Conservation (phyloP, 2,888 invertebrate species). For the Phalangium opilio region DNA sequence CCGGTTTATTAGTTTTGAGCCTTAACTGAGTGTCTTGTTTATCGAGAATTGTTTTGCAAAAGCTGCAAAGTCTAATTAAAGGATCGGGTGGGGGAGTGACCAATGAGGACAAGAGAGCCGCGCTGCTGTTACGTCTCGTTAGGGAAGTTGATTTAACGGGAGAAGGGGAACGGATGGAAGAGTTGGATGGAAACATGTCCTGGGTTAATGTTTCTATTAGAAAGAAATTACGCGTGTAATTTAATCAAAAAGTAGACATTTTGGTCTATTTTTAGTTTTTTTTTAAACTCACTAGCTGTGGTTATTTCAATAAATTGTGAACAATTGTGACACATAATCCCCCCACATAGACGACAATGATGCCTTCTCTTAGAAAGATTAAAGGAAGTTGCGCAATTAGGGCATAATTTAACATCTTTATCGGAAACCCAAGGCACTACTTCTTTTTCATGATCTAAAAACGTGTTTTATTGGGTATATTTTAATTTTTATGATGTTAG, state of each 20-base stretch:
- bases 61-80: slow-evolving; percentile 34
- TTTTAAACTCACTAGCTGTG: slow-evolving; percentile 40
- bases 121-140: slow-evolving; percentile 18
- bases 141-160: too few relatives aligned
- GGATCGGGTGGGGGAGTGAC: slow-evolving; percentile 29
- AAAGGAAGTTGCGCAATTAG: slow-evolving; percentile 77
- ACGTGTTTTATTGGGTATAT: too few relatives aligned
- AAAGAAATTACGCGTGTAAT: too few relatives aligned
- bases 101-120: slow-evolving; percentile 25
- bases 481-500: too few relatives aligned
- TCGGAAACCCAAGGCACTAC: slow-evolving; percentile 89
- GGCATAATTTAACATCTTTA: slow-evolving; percentile 70
- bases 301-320: slow-evolving; percentile 65
- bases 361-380: slow-evolving; percentile 76
- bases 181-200: too few relatives aligned
- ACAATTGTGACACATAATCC: slow-evolving; percentile 81
- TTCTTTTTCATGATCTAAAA: slow-evolving; percentile 47
- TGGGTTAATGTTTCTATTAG: too few relatives aligned
- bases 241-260: too few relatives aligned
- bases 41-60: slow-evolving; percentile 48
- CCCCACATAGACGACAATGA: slow-evolving; percentile 63
- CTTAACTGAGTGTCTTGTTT: slow-evolving; percentile 62
- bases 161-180: too few relatives aligned
- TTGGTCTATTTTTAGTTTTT: too few relatives aligned
- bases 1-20: slow-evolving; percentile 59